Evolutionary conservation across 2,113 vertebrate species (phyloP).

Genomic region (Murina feae): DNA sequence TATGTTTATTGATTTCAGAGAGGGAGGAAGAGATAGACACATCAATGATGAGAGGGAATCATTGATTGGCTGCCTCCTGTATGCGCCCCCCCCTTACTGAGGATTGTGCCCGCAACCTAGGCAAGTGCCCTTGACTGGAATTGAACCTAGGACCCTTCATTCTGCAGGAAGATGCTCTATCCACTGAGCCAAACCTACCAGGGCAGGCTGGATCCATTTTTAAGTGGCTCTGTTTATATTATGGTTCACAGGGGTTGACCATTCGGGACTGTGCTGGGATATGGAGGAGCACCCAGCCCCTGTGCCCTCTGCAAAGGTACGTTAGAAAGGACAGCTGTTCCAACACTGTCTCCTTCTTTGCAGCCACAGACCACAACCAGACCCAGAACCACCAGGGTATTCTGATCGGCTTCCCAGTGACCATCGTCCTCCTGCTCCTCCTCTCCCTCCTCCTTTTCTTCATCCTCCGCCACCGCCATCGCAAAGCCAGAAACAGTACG

Average conservation of each 20-base stretch:
- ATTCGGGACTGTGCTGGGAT: background rate
- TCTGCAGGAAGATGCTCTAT: background rate
- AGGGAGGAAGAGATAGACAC: no score
- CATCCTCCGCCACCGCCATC: background rate
- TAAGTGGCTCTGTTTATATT: background rate
- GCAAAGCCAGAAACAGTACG: background rate
- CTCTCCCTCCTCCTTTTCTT: background rate
- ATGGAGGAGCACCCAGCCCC: background rate
- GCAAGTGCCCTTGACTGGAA: no score
- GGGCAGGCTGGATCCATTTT: background rate
- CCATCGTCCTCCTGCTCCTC: background rate
- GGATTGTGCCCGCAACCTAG: no score
- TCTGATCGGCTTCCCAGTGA: background rate
- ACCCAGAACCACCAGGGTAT: accelerated
- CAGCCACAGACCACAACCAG: accelerated
- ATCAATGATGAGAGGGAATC: no score
- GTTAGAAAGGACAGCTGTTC: background rate
- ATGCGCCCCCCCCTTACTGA: no score
- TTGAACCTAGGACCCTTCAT: no score
- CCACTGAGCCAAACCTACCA: background rate
- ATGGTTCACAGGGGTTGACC: background rate
- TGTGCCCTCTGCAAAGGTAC: background rate
- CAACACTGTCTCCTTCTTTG: background rate
- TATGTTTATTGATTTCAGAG: no score
- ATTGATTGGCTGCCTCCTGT: no score